Base-by-base conservation (phyloP, 2,113 vertebrate genomes). In the Colistium nudipinnis region DNA sequence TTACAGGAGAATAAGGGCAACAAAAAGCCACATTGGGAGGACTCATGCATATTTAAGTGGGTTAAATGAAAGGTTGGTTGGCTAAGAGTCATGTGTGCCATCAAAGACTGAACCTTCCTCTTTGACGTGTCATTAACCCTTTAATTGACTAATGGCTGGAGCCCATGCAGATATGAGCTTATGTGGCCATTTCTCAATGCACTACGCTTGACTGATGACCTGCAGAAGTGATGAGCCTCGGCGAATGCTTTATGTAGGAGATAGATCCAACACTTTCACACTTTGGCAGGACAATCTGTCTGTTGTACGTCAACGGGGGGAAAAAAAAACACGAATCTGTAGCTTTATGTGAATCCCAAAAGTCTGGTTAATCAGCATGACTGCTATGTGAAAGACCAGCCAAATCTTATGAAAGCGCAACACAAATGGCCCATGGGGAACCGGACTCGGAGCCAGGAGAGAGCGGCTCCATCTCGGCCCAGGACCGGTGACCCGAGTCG, bases 21-120 rank as follows among this genome's bases (percentile, higher is more conserved):
- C 89, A 86, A 47, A 90, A 84, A 72, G 51, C 62, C 75, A 74
- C 35, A 60, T 62, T 60, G 73, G 57, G 82, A 81, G 60, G 81
- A 25, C 74, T 91, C 85, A 89, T 91, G 87, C 87, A 92, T 91
- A 89, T 91, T 90, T 90, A 87, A 90, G 62, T 62, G 56, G 33
- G 61, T 43, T 52, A 78, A 81, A 89, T 90, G 81, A 87, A 84
- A 72, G 83, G 70, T 66, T 77, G 75, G 76, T 82, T 55, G 39
- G 54, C 53, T 68, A 70, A 47, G 74, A 78, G 72, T 69, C 14
- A 17, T 39, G 51, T 60, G 57, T 45, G 52, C 52, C 63, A 65
- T 51, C 75, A 49, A 51, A 67, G 51, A 69, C 59, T 51, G 51
- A 83, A 77, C 68, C 74, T 51, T 57, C 68, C 62, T 62, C 74